These are phyloP conservation scores for Eonycteris spelaea DNA, from an alignment of 2,113 vertebrate genomes.

Conservation along the genomic window DNA sequence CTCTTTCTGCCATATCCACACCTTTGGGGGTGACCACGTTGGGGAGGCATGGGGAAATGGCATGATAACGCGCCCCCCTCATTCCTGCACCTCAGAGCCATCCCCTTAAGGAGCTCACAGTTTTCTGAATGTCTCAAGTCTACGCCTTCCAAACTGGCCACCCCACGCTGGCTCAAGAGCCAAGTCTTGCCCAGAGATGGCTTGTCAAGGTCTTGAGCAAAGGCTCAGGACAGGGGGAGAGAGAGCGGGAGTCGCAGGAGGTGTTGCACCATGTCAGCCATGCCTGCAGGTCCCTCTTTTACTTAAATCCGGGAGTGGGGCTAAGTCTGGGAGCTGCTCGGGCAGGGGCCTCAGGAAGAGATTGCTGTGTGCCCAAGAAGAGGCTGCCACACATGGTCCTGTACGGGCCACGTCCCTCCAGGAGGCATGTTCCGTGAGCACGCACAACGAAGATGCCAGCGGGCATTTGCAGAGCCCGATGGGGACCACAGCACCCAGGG, in stretches of 20 bases:
- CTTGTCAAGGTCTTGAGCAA: neutral
- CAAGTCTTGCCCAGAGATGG: neutral
- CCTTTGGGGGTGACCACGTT: neutral
- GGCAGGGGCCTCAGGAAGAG: neutral
- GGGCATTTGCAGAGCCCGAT: neutral
- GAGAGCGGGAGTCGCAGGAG: neutral
- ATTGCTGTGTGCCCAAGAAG: neutral
- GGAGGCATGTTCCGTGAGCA: rapidly evolving
- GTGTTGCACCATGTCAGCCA: rapidly evolving
- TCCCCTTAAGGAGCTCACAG: rapidly evolving
- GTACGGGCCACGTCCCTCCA: no score
- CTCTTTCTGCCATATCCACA: neutral
- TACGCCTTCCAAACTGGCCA: neutral
- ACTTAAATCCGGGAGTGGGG: neutral
- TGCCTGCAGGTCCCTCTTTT: no score
- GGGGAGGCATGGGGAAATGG: neutral
- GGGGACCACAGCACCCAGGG: neutral
- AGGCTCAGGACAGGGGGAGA: neutral
- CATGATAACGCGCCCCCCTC: rapidly evolving
- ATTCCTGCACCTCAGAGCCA: neutral
- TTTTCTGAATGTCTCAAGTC: neutral
- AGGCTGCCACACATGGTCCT: neutral
- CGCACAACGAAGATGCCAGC: rapidly evolving
- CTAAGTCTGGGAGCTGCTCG: neutral
- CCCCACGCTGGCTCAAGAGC: neutral